Evolutionary conservation across 2,888 invertebrate genomes (phyloP).

Genomic region (Beris chalybata): DNA sequence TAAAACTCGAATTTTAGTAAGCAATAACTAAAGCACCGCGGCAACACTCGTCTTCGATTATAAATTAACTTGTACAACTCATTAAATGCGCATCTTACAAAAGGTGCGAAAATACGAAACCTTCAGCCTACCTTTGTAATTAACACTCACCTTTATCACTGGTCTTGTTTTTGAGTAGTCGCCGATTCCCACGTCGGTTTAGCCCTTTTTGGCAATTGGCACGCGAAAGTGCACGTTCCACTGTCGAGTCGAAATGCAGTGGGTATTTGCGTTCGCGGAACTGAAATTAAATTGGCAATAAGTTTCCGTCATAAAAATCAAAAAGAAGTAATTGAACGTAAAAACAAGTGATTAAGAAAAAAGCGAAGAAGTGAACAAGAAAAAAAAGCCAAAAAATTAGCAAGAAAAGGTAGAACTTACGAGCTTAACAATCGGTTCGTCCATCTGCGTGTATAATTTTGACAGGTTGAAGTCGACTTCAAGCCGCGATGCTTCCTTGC

Average conservation of each 20-base stretch:
- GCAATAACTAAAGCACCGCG: no score
- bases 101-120: conserved; percentile 9
- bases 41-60: no score
- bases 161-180: conserved; percentile 52
- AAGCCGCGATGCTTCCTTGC: conserved; percentile 52
- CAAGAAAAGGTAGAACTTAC: conserved; percentile 43
- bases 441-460: conserved; percentile 56
- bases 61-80: no score
- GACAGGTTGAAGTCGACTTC: conserved; percentile 54
- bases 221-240: conserved; percentile 53
- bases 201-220: conserved; percentile 55
- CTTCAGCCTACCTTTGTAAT: conserved; percentile 17
- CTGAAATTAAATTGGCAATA: conserved; percentile 39
- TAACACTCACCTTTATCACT: conserved; percentile 50
- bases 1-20: no score
- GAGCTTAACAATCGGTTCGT: conserved; percentile 55
- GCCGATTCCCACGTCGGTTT: conserved; percentile 50
- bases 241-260: conserved; percentile 53
- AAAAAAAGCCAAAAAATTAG: background rate
- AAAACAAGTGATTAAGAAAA: background rate
- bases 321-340: no score
- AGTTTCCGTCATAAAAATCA: no score
- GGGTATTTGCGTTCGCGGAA: conserved; percentile 57
- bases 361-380: background rate
- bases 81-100: no score